phyloP scores from a whole-genome alignment of 2,113 vertebrate species.

The Ranitomeya variabilis region DNA sequence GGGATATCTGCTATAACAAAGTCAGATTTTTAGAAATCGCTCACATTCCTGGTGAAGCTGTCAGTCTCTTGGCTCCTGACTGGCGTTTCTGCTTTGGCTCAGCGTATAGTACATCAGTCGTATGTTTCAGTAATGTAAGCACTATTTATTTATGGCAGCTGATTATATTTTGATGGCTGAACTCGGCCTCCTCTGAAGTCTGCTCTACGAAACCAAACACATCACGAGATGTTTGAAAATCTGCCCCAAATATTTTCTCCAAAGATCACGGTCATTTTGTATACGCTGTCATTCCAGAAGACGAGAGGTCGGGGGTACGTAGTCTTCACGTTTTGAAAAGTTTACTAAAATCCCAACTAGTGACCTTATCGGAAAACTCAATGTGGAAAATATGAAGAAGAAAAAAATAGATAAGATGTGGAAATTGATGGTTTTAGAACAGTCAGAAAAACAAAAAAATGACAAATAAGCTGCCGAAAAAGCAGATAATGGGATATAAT shows the following conservation, averaged over 20 bases:
- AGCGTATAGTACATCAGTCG: neutral
- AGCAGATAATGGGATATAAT: too few relatives aligned
- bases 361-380: neutral
- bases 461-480: neutral
- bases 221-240: constrained; percentile 44
- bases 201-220: constrained; percentile 23
- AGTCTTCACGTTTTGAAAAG: neutral
- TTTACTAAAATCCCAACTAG: neutral
- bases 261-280: neutral
- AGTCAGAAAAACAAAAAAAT: neutral
- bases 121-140: neutral
- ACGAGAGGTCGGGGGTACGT: neutral
- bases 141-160: constrained; percentile 22
- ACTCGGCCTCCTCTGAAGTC: neutral
- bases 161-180: neutral
- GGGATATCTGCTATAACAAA: neutral
- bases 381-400: neutral
- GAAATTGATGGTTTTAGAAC: neutral
- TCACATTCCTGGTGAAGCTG: neutral
- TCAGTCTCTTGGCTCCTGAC: neutral
- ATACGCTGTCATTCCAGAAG: neutral
- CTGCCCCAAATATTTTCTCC: constrained; percentile 39
- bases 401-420: too few relatives aligned
- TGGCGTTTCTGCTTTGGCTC: constrained; percentile 3
- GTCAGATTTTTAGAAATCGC: neutral